Conservation (phyloP, 2,888 invertebrate species). For the Steinernema scapterisci region DNA sequence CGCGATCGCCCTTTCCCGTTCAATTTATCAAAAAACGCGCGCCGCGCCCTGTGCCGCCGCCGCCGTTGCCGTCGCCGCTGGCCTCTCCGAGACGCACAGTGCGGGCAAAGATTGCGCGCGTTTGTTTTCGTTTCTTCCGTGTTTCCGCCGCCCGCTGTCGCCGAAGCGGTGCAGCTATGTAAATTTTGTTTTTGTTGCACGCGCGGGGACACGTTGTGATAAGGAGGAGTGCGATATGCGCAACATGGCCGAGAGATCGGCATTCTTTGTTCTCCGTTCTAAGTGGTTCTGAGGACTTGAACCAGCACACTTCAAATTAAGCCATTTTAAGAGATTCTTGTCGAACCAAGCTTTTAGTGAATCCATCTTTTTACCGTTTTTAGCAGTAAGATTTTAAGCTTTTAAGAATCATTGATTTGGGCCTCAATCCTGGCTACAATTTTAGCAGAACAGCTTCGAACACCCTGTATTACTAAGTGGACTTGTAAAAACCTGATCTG, state of each 20-base stretch:
- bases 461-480: too few species aligned
- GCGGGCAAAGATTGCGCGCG: slow-evolving; percentile 22
- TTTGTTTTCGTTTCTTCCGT: not conserved
- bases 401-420: too few species aligned
- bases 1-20: not conserved
- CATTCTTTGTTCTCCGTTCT: not conserved
- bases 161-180: not conserved
- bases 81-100: not conserved
- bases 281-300: too few species aligned
- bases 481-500: too few species aligned
- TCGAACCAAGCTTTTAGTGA: too few species aligned
- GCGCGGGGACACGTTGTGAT: not conserved
- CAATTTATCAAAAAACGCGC: slow-evolving; percentile 20
- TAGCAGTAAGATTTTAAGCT: too few species aligned
- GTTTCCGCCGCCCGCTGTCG: not conserved
- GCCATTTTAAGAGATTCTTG: too few species aligned
- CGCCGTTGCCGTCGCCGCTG: not conserved
- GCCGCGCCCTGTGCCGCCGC: not conserved
- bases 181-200: not conserved
- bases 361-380: too few species aligned
- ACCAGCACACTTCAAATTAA: too few species aligned
- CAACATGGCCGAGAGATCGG: not conserved
- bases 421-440: too few species aligned
- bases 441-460: too few species aligned
- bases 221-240: not conserved